Conservation (phyloP, 2,113 vertebrate genomes). For the Rousettus leschenaultii region DNA sequence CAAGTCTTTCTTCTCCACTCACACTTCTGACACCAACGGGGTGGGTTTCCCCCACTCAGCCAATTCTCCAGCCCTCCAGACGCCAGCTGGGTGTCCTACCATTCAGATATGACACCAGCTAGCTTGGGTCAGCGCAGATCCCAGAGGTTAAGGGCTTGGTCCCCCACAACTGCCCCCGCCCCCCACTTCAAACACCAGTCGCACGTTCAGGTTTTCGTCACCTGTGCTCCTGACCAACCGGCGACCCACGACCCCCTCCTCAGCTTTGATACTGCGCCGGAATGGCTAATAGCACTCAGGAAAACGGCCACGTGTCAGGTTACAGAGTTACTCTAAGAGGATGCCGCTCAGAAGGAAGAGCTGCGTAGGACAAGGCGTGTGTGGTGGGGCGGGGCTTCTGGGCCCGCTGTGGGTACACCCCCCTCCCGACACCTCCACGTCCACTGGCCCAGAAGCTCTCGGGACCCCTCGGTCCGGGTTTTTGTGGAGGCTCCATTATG, state of each 20-base stretch:
- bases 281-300: background rate
- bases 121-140: background rate
- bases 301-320: background rate
- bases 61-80: background rate
- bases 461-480: background rate
- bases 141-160: background rate
- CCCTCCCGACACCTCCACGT: background rate
- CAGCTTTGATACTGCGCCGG: background rate
- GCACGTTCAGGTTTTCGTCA: background rate
- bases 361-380: background rate
- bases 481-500: background rate
- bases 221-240: background rate
- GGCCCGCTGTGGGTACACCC: no score
- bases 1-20: slow-evolving; percentile 2
- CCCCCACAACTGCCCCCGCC: background rate
- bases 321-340: background rate
- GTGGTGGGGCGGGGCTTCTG: background rate
- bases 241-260: background rate
- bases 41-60: background rate
- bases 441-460: background rate
- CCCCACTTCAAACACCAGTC: background rate
- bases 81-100: background rate
- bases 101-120: background rate
- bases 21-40: background rate
- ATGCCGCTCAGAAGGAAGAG: background rate